Conservation (phyloP, 2,797 vertebrate genomes). For the Echiichthys vipera region DNA sequence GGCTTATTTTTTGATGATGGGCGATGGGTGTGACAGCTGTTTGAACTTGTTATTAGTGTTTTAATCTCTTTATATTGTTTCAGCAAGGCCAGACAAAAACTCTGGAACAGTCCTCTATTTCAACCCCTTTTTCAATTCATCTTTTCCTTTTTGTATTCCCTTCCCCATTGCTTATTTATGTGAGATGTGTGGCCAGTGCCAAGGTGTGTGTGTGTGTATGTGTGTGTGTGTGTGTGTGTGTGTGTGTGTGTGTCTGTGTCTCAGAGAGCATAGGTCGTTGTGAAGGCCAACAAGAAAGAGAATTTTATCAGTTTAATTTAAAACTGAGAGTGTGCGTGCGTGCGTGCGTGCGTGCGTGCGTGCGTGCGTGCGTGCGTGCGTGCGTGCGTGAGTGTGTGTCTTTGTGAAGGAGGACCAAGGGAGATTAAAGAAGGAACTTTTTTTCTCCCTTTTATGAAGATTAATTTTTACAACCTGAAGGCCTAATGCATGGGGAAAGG, state of each 20-base stretch:
- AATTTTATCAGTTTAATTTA: slow-evolving; percentile 79
- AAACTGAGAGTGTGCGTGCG: slow-evolving; percentile 56
- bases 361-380: slow-evolving; percentile 8
- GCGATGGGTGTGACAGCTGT: slow-evolving; percentile 50
- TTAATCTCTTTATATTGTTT: slow-evolving; percentile 48
- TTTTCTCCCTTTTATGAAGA: slow-evolving; percentile 67
- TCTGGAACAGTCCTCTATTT: slow-evolving; percentile 18
- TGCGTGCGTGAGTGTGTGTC: slow-evolving; percentile 17
- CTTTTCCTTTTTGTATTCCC: slow-evolving; percentile 31
- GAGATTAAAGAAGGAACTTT: slow-evolving; percentile 73
- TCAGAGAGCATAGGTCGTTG: slow-evolving; percentile 58
- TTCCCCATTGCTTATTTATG: slow-evolving; percentile 70
- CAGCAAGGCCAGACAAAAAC: slow-evolving; percentile 21
- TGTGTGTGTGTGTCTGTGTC: slow-evolving; percentile 13
- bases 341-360: slow-evolving; percentile 20
- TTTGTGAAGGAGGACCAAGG: slow-evolving; percentile 49
- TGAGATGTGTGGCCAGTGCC: slow-evolving; percentile 49
- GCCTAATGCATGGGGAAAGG: slow-evolving; percentile 40
- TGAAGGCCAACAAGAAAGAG: slow-evolving; percentile 78
- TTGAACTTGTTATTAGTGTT: slow-evolving; percentile 48
- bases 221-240: slow-evolving; percentile 25
- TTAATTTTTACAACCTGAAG: slow-evolving; percentile 75
- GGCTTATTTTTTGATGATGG: slow-evolving; percentile 29
- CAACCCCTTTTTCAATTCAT: slow-evolving; percentile 15
- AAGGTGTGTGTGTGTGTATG: slow-evolving; percentile 53